A percentile compares a stretch with the other conserved stretches of the same genome.
phyloP scores from a whole-genome alignment of 2,113 vertebrate genomes.

The Alligator sinensis region DNA sequence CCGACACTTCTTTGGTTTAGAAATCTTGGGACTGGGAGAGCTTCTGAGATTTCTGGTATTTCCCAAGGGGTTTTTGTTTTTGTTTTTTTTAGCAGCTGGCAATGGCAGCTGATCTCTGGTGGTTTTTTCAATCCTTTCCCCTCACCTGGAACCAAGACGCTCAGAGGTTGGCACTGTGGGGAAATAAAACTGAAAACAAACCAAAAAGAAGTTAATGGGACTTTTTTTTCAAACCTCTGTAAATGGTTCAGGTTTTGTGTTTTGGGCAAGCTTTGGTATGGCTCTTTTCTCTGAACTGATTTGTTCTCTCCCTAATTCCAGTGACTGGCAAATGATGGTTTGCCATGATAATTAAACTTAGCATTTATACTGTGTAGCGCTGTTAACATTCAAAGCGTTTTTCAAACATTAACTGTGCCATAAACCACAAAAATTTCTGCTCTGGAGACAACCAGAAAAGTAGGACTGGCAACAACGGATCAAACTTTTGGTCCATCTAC shows the following conservation, averaged over 20 bases:
- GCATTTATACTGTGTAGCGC: constrained; percentile 70
- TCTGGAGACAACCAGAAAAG: constrained; percentile 75
- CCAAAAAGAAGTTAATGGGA: constrained; percentile 77
- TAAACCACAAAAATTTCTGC: constrained; percentile 70
- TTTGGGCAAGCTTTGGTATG: constrained; percentile 60
- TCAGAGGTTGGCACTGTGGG: constrained; percentile 69
- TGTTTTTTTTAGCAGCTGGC: constrained; percentile 58
- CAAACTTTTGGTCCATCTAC: constrained; percentile 64
- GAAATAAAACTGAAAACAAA: constrained; percentile 75
- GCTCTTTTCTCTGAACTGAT: constrained; percentile 62
- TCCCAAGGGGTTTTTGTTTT: constrained; percentile 68
- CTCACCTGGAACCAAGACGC: constrained; percentile 70
- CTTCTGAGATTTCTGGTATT: constrained; percentile 67
- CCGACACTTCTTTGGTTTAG: constrained; percentile 74
- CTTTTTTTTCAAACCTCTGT: constrained; percentile 71
- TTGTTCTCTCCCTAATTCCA: constrained; percentile 60
- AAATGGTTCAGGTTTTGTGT: constrained; percentile 74
- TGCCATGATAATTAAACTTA: constrained; percentile 65
- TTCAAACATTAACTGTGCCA: constrained; percentile 73
- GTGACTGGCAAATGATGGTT: constrained; percentile 62
- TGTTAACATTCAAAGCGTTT: constrained; percentile 67
- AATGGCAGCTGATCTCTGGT: constrained; percentile 53
- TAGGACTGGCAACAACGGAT: constrained; percentile 67
- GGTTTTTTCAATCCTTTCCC: constrained; percentile 54
- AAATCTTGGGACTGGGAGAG: constrained; percentile 73